phyloP scores from a whole-genome alignment of 2,113 vertebrate species.

The Lynx canadensis region DNA sequence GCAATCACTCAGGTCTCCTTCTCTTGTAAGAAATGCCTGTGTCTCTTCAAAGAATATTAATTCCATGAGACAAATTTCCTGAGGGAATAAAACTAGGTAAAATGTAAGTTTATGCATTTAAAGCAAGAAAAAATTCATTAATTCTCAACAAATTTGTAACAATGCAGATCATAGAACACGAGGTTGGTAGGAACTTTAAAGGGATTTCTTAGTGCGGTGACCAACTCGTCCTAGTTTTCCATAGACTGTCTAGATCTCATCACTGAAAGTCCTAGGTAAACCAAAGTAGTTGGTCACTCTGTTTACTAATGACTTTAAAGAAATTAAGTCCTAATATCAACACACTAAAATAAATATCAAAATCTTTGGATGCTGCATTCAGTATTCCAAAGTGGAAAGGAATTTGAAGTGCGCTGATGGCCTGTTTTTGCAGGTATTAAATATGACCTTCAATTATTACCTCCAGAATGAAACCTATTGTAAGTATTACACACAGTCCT shows the following conservation, averaged over 20 bases:
- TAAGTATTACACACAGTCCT: background rate
- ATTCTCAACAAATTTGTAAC: background rate
- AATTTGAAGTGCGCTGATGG: background rate
- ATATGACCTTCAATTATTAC: background rate
- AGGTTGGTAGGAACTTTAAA: background rate
- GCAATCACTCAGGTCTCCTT: constrained; percentile 59
- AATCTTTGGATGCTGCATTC: background rate
- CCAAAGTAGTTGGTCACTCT: background rate
- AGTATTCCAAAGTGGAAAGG: background rate
- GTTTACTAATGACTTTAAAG: constrained; percentile 11
- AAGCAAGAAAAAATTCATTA: constrained; percentile 43
- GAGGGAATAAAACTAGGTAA: constrained; percentile 38
- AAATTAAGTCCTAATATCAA: background rate
- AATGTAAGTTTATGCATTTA: constrained; percentile 10
- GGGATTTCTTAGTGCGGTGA: background rate
- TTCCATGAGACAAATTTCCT: constrained; percentile 62
- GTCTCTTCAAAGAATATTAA: constrained; percentile 69
- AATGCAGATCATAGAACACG: background rate
- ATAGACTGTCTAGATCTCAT: background rate
- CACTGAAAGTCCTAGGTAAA: background rate
- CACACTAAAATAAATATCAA: background rate
- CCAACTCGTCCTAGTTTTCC: background rate
- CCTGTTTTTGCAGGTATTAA: background rate
- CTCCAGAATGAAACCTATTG: background rate
- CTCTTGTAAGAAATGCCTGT: constrained; percentile 54